Evolutionary conservation across 2,797 vertebrate species (phyloP), one percentile per base, ranked within the genome.

Genomic region (Phoeniculus purpureus): DNA sequence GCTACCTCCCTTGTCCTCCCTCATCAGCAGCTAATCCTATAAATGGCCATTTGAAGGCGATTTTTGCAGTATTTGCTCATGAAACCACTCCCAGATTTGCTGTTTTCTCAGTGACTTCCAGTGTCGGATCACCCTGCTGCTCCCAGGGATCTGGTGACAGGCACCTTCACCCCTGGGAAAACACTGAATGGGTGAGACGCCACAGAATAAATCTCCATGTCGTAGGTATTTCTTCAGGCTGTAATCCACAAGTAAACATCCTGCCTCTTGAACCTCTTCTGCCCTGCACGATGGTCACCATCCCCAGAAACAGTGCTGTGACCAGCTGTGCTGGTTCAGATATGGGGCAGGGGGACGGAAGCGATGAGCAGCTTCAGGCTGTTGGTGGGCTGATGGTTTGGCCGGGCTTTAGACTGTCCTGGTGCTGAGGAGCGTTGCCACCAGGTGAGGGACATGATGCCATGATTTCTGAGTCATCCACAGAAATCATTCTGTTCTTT

Each of bases 201-300:
- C 26, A 27, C 89, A 82, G 87, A 94, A 74, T 90, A 89, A 96
- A 95, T 95, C 93, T 91, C 92, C 87, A 45, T 83, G 93, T 76
- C 10, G 0, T 58, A 81, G 87, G 78, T 87, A 67, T 94, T 94
- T 96, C 96, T 96, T 70, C 75, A 86, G 82, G 65, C 85, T 93
- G 52, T 97, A 97, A 97, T 97, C 93, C 94, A 79, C 2, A 14
- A 96, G 93, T 85, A 97, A 97, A 97, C 93, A 96, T 94, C 87
- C 79, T 93, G 71, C 59, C 79, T 47, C 95, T 96, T 92, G 96
- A 96, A 95, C 91, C 96, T 80, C 13, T 56, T 80, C 65, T 45
- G 43, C 1, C 2, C 18, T 45, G 7, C 31, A 17, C 6, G 62
- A 58, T 34, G 65, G 45, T 48, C 87, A 66, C 68, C 29, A 23